phyloP scores from a whole-genome alignment of 1,140 invertebrate genomes.

The Aphelinus atriplicis region DNA sequence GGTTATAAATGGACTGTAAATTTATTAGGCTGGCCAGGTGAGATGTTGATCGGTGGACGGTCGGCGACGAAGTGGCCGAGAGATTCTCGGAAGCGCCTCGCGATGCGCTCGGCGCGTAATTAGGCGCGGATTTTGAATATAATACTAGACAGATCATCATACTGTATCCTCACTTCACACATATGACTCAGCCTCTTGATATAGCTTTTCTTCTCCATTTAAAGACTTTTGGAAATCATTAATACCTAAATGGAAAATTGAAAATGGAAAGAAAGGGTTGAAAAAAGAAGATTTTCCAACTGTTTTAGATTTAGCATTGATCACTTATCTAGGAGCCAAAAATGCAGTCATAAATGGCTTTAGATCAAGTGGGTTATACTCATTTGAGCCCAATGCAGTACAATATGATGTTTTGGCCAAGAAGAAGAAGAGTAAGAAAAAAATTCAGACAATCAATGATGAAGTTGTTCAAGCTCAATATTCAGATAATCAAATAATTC shows the following conservation, averaged over 20 bases:
- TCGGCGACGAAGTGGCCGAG: too few relatives aligned
- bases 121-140: too few relatives aligned
- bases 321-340: constrained; percentile 35
- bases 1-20: too few relatives aligned
- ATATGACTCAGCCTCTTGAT: constrained; percentile 5
- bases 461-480: too few relatives aligned
- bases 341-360: constrained; percentile 51
- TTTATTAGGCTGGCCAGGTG: too few relatives aligned
- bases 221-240: constrained; percentile 44
- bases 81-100: too few relatives aligned
- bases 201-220: constrained; percentile 2
- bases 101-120: too few relatives aligned
- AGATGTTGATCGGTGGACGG: too few relatives aligned
- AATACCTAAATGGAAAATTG: constrained; percentile 43
- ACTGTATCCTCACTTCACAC: neutral
- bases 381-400: constrained; percentile 50
- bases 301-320: constrained; percentile 45
- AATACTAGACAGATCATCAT: too few relatives aligned
- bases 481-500: too few relatives aligned
- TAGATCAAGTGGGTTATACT: constrained; percentile 46
- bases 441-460: neutral
- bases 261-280: constrained; percentile 30
- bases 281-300: constrained; percentile 49
- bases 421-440: constrained; percentile 14
- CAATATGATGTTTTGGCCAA: constrained; percentile 42